Evolutionary conservation across 2,888 invertebrate genomes (phyloP), one percentile per base, ranked within the genome.

Genomic region (Syrphus vitripennis): DNA sequence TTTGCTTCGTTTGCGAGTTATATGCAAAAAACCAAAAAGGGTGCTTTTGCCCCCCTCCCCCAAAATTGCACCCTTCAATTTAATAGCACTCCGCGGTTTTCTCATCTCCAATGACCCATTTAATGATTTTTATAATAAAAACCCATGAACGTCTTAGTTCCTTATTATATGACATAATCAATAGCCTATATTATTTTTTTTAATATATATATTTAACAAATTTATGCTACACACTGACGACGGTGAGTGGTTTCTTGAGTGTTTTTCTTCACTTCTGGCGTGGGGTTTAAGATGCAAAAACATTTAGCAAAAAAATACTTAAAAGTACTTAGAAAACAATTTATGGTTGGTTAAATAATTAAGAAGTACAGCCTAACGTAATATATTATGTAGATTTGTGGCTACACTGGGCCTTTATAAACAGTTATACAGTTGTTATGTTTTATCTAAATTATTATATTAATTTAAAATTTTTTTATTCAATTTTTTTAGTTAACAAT

Each of bases 221-320:
- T 77, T 77, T 74, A 82, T 70, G 82, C 82, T 82, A 86, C 78
- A 86, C 81, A 87, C 87, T 69, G 71, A 79, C 70, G 71, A 79
- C 70, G 69, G 77, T 72, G 76, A 79, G 72, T 79, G 80, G 16
- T 21, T 53, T 70, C 50, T 77, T 24, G 55, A 48, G 57, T 78
- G 40, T 53, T 65, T 10, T 31, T 69, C 59, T 59, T 72, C 65
- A 63, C 72, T 77, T 55, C 72, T 70, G 61, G 79, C 74, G 83
- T 79, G 74, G 69, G 70, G 57, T 79, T 61, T 37, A 40, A 53
- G 40, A 74, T 48, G 70, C 59, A 50, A 83, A 76, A 76, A 86
- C 86, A 86, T 63, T 82, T 81, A 82, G 77, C 84, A 84, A 84
- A 79, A 79, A 81, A 81, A 80, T 83, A 83, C 78, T 83, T 83